Percentiles rank a stretch among this genome's conserved stretches.
These are phyloP conservation scores for Drosophila mayri DNA, from an alignment of 1,140 invertebrate genomes.

Conservation along the genomic window DNA sequence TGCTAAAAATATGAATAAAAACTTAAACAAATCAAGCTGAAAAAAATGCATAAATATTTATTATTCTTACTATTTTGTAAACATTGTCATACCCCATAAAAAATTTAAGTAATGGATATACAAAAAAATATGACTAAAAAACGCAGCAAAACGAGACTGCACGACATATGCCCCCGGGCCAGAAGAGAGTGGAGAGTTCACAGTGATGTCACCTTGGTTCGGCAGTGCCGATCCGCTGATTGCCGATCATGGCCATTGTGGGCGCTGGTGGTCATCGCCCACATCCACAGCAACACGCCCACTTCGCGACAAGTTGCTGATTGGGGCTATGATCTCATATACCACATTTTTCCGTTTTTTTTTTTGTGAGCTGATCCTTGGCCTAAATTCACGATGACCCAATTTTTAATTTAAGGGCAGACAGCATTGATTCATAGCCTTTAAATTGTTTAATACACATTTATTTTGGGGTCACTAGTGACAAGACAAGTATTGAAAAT, in stretches of 20 bases:
- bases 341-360: not conserved
- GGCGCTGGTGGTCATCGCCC: constrained; percentile 25
- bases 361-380: constrained; percentile 21
- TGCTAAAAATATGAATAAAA: not conserved
- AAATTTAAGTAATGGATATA: not conserved
- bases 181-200: constrained; percentile 35
- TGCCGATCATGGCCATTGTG: constrained; percentile 37
- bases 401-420: constrained; percentile 9
- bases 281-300: constrained; percentile 19
- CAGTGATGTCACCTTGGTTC: constrained; percentile 63
- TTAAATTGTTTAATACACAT: not conserved
- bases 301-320: constrained; percentile 33
- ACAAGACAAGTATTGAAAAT: not conserved
- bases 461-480: not conserved
- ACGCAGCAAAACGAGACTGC: constrained; percentile 70
- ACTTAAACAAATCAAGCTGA: not conserved
- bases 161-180: constrained; percentile 65
- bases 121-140: constrained; percentile 14
- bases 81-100: not conserved
- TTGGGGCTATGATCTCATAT: constrained; percentile 32
- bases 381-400: constrained; percentile 19
- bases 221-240: constrained; percentile 31
- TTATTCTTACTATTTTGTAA: not conserved
- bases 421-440: not conserved
- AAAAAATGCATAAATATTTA: not conserved